Conservation (phyloP, 1,140 invertebrate species). For the Rhyzopertha dominica region DNA sequence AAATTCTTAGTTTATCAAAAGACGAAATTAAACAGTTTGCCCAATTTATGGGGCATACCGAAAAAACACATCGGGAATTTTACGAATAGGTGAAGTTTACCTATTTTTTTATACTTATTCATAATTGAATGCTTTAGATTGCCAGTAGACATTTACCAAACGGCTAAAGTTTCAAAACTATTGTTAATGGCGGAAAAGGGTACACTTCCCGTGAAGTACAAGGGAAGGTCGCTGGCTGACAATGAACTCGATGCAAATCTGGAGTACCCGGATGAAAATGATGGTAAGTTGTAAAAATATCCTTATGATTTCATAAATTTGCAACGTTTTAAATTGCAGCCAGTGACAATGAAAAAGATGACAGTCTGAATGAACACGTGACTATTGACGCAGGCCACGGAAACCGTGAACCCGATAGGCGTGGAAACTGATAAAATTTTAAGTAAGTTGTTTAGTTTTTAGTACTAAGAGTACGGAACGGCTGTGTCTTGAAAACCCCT, state of each 20-base stretch:
- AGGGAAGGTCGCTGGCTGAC: conserved; percentile 27
- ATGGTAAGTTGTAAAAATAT: background rate
- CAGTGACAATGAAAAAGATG: background rate
- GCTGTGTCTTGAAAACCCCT: too few relatives aligned
- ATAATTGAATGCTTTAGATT: conserved; percentile 12
- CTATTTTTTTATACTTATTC: background rate
- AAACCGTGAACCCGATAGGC: too few relatives aligned
- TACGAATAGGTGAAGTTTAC: conserved; percentile 21
- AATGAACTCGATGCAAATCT: conserved; percentile 18
- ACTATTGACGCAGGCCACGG: too few relatives aligned
- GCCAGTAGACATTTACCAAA: conserved; percentile 28
- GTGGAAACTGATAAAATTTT: too few relatives aligned
- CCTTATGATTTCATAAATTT: background rate
- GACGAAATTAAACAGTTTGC: conserved; percentile 24
- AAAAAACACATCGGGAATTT: conserved; percentile 27
- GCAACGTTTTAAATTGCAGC: background rate
- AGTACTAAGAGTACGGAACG: too few relatives aligned
- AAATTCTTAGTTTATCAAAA: conserved; percentile 25
- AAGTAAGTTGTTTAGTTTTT: too few relatives aligned
- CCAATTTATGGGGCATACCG: conserved; percentile 24
- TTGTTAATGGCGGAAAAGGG: conserved; percentile 30
- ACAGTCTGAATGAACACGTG: too few relatives aligned
- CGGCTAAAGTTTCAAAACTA: conserved; percentile 28
- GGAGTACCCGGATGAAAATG: conserved; percentile 20
- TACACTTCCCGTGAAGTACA: conserved; percentile 21